Conservation (phyloP, 2,113 vertebrate species). For the Sinocyclocheilus anophthalmus region DNA sequence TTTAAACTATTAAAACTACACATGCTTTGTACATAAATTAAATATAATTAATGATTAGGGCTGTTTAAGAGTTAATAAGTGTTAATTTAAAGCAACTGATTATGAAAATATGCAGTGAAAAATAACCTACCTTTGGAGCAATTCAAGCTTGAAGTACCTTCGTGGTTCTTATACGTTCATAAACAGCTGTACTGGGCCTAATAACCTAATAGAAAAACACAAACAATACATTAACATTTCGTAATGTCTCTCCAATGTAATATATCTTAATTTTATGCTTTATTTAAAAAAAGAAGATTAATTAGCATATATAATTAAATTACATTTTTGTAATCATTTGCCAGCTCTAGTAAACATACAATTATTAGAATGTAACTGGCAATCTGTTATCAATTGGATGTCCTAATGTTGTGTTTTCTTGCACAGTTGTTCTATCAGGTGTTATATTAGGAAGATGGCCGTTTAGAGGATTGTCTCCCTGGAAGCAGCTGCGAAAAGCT, state of each 20-base stretch:
- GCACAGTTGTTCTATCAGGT: constrained; percentile 27
- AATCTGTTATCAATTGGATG: neutral
- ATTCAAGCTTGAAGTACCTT: too few species aligned
- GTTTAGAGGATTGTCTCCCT: constrained; percentile 24
- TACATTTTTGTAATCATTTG: neutral
- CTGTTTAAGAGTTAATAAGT: neutral
- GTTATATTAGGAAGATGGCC: constrained; percentile 29
- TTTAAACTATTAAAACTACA: too few species aligned
- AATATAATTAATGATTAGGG: neutral
- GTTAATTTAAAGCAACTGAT: neutral
- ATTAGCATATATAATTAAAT: neutral
- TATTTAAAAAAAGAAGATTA: neutral
- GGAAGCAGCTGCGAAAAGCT: constrained; percentile 74
- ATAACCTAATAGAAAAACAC: too few species aligned
- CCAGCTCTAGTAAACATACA: neutral
- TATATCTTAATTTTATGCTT: neutral
- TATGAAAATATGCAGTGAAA: neutral
- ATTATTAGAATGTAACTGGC: constrained; percentile 10
- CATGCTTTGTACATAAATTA: neutral
- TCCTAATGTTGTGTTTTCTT: neutral
- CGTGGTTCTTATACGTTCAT: too few species aligned
- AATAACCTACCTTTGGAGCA: neutral
- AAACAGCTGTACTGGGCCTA: too few species aligned
- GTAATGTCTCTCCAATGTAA: neutral
- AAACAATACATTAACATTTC: neutral